phyloP scores from a whole-genome alignment of 2,113 vertebrate species.

The Pipa parva region DNA sequence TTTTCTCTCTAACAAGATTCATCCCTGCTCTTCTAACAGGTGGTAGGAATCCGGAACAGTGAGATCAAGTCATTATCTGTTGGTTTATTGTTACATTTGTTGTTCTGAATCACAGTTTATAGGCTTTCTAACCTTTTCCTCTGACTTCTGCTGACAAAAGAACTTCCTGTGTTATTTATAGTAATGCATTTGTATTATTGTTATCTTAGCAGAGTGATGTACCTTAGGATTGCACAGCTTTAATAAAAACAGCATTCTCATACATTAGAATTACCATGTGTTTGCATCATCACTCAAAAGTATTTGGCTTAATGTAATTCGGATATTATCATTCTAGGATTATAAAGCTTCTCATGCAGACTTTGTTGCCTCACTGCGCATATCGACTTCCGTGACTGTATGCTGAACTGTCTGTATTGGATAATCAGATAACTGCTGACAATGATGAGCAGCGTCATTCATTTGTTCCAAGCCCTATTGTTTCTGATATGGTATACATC shows the following conservation, averaged over 20 bases:
- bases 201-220: constrained; percentile 14
- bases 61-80: constrained; percentile 19
- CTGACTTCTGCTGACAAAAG: constrained; percentile 28
- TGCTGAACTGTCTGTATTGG: too few relatives aligned
- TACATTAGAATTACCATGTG: too few relatives aligned
- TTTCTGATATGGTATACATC: too few relatives aligned
- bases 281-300: too few relatives aligned
- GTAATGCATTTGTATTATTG: constrained; percentile 23
- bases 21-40: constrained; percentile 39
- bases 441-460: too few relatives aligned
- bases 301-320: too few relatives aligned
- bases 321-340: too few relatives aligned
- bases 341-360: too few relatives aligned
- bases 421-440: too few relatives aligned
- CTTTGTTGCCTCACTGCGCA: too few relatives aligned
- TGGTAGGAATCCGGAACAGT: constrained; percentile 23
- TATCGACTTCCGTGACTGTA: too few relatives aligned
- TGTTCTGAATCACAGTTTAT: constrained; percentile 18
- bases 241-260: constrained; percentile 1
- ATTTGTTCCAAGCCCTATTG: too few relatives aligned
- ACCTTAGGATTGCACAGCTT: not conserved
- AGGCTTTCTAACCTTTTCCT: constrained; percentile 22
- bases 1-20: constrained; percentile 33
- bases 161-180: constrained; percentile 28
- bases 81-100: constrained; percentile 35